Conservation (phyloP, 2,113 vertebrate genomes). For the Cynocephalus volans region DNA sequence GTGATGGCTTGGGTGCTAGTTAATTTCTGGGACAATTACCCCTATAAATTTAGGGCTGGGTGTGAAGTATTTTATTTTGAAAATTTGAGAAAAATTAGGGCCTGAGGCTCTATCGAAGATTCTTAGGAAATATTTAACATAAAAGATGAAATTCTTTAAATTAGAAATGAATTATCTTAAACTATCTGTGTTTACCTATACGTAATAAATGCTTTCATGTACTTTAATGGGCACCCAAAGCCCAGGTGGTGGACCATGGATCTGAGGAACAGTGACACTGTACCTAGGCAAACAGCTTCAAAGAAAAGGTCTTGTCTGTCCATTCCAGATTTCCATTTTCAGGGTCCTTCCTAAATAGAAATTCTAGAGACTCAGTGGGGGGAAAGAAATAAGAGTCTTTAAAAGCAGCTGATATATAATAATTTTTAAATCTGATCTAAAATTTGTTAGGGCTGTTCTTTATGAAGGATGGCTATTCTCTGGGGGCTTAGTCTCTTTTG, state of each 20-base stretch:
- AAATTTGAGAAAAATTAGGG: background rate
- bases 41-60: background rate
- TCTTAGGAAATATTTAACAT: background rate
- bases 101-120: background rate
- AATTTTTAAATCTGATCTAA: background rate
- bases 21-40: background rate
- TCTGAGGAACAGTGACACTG: background rate
- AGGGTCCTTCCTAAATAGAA: background rate
- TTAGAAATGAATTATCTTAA: background rate
- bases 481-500: constrained; percentile 70
- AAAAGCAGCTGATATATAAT: background rate
- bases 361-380: background rate
- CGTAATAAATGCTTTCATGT: background rate
- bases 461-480: background rate
- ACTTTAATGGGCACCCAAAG: background rate
- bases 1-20: background rate
- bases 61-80: background rate
- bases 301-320: background rate
- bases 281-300: background rate
- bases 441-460: constrained; percentile 24
- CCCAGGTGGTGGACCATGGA: rapidly evolving
- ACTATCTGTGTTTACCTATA: background rate
- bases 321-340: background rate
- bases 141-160: background rate
- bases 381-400: background rate